phyloP scores from a whole-genome alignment of 2,888 invertebrate genomes.

The Tenthredo amoena region DNA sequence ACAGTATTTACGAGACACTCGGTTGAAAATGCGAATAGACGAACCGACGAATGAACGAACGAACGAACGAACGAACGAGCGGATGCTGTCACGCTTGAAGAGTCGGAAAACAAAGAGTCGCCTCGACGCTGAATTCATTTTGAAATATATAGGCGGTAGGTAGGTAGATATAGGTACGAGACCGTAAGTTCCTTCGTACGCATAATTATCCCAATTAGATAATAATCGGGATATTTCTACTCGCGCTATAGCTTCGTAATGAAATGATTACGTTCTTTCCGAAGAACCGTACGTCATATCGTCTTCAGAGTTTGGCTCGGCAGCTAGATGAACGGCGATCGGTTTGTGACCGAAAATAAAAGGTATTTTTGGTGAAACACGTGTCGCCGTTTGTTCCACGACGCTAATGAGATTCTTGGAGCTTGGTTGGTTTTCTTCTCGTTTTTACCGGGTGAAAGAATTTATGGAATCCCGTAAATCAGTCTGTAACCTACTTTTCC shows the following conservation, averaged over 20 bases:
- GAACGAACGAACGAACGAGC: conserved; percentile 56
- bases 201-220: conserved; percentile 31
- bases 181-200: conserved; percentile 9
- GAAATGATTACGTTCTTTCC: background rate
- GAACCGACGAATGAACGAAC: conserved; percentile 57
- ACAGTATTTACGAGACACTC: conserved; percentile 44
- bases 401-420: conserved; percentile 33
- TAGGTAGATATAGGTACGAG: background rate
- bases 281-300: background rate
- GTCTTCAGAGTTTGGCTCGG: background rate
- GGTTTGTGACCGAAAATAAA: background rate
- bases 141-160: background rate
- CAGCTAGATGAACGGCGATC: background rate
- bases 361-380: background rate
- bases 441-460: background rate
- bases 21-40: conserved; percentile 24
- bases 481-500: background rate
- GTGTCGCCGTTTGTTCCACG: background rate
- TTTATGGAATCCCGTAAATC: background rate
- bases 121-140: conserved; percentile 52
- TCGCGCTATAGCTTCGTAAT: background rate
- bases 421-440: background rate
- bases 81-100: conserved; percentile 66
- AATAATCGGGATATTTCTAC: background rate
- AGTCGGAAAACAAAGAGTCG: conserved; percentile 64